Base-by-base conservation (phyloP, 1,140 invertebrate species). In the Diorhabda sublineata region DNA sequence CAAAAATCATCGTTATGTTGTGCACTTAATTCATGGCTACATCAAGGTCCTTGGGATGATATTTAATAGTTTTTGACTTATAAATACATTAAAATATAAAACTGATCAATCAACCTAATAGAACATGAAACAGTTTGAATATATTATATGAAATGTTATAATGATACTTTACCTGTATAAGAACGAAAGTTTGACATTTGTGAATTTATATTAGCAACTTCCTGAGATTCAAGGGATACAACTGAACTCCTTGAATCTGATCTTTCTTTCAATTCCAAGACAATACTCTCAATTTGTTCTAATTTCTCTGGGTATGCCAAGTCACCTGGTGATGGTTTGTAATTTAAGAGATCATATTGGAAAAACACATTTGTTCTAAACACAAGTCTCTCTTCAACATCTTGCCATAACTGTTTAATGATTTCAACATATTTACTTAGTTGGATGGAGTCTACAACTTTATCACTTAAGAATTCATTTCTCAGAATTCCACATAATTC, bases 231-330 rank as follows among this genome's bases (percentile, higher is more conserved):
- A 45, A 86, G 81, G 2, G 90, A 92, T 9, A 85, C 81, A 73
- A 90, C 81, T 0, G 90, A 92, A 45, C 85, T 83, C 56, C 88
- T 84, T 2, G 90, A 92, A 69, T 89, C 90, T 4, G 87, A 85
- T 2, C 89, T 82, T 47, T 90, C 76, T 42, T 83, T 82, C 11
- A 88, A 85, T 71, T 91, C 88, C 79, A 90, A 78, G 2, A 91
- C 89, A 71, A 92, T 92, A 82, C 89, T 90, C 88, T 96, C 92
- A 96, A 99, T 99, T 93, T 98, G 98, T 80, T 95, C 89, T 26
- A 99, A 83, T 82, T 98, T 98, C 76, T 98, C 93, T 0, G 98
- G 98, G 85, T 99, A 99, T 0, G 96, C 96, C 58, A 99, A 84
- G 84, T 99, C 98, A 0, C 97, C 97, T 9, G 92, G 87, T 9